Base-by-base conservation (phyloP, 2,113 vertebrate genomes). In the Takifugu bimaculatus region DNA sequence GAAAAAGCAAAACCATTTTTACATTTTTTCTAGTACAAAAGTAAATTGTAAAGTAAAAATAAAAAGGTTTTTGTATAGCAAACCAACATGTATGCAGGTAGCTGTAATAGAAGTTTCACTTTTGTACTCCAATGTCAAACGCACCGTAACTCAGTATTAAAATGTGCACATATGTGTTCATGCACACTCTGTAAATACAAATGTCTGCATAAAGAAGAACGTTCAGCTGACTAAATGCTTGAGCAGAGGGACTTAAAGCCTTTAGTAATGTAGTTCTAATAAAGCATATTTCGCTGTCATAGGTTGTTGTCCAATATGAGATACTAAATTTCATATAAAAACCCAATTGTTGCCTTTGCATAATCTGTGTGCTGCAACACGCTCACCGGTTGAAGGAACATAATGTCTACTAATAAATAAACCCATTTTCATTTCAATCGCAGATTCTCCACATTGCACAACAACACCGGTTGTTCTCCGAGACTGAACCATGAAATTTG, bases 111-210 rank as follows among this genome's bases (percentile, higher is more conserved):
- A 86, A 81, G 82, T 85, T 84, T 81, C 81, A 85, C 83, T 85
- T 90, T 90, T 88, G 82, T 90, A 91, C 87, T 85, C 83, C 83
- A 87, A 81, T 90, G 85, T 90, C 86, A 88, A 88, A 86, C 83
- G 80, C 86, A 83, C 75, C 74, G 83, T 80, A 83, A 79, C 80
- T 86, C 84, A 91, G 87, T 90, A 86, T 91, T 91, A 89, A 80
- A 70, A 75, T 75, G 85, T 91, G 84, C 87, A 83, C 83, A 72
- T 80, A 75, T 82, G 84, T 87, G 80, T 77, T 43, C 67, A 72
- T 86, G 87, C 79, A 82, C 79, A 81, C 78, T 72, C 73, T 86
- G 85, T 89, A 87, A 80, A 87, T 86, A 88, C 76, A 81, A 80
- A 79, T 74, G 71, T 86, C 80, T 83, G 79, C 79, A 83, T 85